Evolutionary conservation across 2,797 vertebrate species (phyloP).

Genomic region (Gallinago solitaria): DNA sequence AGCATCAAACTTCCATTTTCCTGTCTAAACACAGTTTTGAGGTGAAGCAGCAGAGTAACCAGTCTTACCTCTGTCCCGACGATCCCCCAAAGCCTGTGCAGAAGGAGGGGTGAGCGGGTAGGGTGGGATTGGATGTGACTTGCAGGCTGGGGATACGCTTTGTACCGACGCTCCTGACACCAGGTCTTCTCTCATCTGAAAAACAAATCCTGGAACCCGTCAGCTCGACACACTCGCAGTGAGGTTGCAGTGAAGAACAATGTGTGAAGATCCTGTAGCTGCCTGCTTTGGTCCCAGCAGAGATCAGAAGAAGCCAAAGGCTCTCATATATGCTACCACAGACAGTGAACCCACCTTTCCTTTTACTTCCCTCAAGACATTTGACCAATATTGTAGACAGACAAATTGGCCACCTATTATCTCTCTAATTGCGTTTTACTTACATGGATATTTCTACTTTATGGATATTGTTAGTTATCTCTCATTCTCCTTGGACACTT

Average conservation of each 20-base stretch:
- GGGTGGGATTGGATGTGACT: not conserved
- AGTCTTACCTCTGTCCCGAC: not conserved
- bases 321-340: not conserved
- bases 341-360: not conserved
- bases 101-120: not conserved
- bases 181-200: not conserved
- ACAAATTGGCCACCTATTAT: not conserved
- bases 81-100: not conserved
- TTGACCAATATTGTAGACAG: not conserved
- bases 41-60: not conserved
- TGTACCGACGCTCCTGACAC: not conserved
- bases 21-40: not conserved
- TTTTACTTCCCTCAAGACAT: not conserved
- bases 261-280: not conserved
- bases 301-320: not conserved
- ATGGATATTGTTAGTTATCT: not conserved
- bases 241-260: not conserved
- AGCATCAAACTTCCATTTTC: not conserved
- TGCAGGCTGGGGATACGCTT: rapidly evolving
- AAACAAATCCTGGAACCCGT: not conserved
- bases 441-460: not conserved
- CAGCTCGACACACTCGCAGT: not conserved
- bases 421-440: not conserved
- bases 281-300: not conserved
- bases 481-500: not conserved